phyloP scores from a whole-genome alignment of 2,888 invertebrate species.

The Lydus trimaculatus region DNA sequence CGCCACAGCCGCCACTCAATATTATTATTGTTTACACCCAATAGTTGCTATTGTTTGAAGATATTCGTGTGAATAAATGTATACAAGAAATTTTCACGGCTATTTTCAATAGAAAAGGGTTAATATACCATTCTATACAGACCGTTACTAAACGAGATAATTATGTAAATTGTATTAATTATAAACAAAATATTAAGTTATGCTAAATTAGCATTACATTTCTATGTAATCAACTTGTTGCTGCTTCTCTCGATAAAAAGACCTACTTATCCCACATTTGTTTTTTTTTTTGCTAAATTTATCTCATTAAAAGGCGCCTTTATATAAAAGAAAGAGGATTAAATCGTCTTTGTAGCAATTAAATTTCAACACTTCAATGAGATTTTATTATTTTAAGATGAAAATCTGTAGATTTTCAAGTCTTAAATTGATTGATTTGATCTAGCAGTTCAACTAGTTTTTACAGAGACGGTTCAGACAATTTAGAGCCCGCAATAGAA shows the following conservation, averaged over 20 bases:
- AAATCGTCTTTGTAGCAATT: neutral
- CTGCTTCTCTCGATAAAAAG: neutral
- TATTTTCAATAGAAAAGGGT: neutral
- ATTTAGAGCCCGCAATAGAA: too few species aligned
- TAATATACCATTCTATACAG: neutral
- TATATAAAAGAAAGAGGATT: neutral
- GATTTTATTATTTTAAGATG: neutral
- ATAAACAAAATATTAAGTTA: constrained; percentile 1
- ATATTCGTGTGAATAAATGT: neutral
- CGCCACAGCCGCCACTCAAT: neutral
- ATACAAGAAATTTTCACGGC: neutral
- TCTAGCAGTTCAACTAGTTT: too few species aligned
- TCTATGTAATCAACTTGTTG: constrained; percentile 6
- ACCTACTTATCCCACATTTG: neutral
- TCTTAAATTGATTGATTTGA: too few species aligned
- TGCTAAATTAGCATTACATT: neutral
- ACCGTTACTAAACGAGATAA: neutral
- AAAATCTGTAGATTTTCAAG: too few species aligned
- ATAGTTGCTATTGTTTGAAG: constrained; percentile 4
- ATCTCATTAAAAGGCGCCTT: neutral
- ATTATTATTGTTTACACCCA: neutral
- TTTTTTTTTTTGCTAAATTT: neutral
- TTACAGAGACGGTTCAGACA: too few species aligned
- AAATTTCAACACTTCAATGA: neutral
- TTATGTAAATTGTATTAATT: neutral